Conservation (phyloP, 2,797 vertebrate species). For the Periparus ater region DNA sequence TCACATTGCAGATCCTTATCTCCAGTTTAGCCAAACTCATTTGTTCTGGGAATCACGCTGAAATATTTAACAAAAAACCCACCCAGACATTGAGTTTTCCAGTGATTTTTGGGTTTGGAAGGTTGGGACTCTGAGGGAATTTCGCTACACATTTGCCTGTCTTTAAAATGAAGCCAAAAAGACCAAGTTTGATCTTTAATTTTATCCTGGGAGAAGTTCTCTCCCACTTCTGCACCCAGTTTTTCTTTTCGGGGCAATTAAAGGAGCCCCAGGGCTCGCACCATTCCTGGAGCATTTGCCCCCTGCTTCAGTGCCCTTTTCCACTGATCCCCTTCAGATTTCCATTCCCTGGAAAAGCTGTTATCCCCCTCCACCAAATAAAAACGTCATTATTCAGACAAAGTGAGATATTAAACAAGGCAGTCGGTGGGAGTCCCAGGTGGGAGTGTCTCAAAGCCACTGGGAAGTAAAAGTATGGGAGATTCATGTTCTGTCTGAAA, state of each 20-base stretch:
- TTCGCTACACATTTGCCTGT: neutral
- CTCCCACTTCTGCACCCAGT: neutral
- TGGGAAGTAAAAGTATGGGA: neutral
- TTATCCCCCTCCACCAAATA: neutral
- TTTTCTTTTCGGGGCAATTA: neutral
- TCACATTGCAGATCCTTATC: conserved; percentile 9
- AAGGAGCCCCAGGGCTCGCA: neutral
- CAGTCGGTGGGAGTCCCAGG: neutral
- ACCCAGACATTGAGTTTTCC: neutral
- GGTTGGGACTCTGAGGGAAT: neutral
- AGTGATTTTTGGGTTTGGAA: neutral
- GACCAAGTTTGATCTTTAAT: neutral
- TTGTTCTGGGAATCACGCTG: conserved; percentile 1
- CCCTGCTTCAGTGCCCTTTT: neutral
- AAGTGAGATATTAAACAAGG: neutral
- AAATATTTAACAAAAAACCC: neutral
- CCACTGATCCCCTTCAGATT: neutral
- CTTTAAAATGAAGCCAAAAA: neutral
- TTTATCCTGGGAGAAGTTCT: neutral
- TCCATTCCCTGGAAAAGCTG: neutral
- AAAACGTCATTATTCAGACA: neutral
- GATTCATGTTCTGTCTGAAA: neutral
- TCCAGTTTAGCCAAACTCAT: conserved; percentile 3
- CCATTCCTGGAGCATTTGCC: rapidly evolving
- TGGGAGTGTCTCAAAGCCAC: neutral